A percentile compares a stretch with the other conserved stretches of the same genome.
Conservation (phyloP, 2,888 invertebrate genomes). For the Eristalis arbustorum region DNA sequence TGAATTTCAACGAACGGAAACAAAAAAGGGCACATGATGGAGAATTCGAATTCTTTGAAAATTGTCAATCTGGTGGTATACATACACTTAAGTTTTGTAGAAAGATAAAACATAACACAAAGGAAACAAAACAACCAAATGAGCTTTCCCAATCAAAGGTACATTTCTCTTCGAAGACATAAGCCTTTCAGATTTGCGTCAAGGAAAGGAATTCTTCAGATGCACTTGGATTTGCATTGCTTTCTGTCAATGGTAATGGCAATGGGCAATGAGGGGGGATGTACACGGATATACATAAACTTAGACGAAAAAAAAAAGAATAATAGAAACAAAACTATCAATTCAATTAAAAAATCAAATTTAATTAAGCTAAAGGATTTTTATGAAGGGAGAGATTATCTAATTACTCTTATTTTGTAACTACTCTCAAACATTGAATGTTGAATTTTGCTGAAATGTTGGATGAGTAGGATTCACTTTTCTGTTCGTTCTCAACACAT, state of each 20-base stretch:
- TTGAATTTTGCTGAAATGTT: conserved; percentile 67
- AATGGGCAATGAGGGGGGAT: conserved; percentile 44
- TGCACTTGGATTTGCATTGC: conserved; percentile 16
- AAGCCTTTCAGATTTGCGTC: conserved; percentile 9
- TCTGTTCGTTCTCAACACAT: conserved; percentile 36
- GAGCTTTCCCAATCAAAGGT: conserved; percentile 31
- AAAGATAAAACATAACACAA: conserved; percentile 12
- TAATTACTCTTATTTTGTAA: conserved; percentile 42
- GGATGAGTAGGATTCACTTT: conserved; percentile 64
- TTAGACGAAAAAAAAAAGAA: background rate
- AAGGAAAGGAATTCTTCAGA: conserved; percentile 2
- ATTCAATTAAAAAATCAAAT: conserved; percentile 25
- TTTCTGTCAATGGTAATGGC: conserved; percentile 31
- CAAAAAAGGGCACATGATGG: background rate
- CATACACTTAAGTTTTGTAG: background rate
- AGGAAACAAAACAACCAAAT: conserved; percentile 42
- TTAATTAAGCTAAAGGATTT: conserved; percentile 59
- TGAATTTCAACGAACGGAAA: background rate
- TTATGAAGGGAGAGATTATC: conserved; percentile 67
- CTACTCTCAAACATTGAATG: conserved; percentile 63
- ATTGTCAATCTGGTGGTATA: background rate
- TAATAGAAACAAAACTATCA: conserved; percentile 4
- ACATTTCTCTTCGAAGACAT: conserved; percentile 34
- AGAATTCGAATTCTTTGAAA: conserved; percentile 14
- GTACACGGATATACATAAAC: conserved; percentile 43